Evolutionary conservation across 2,888 invertebrate species (phyloP).

Genomic region (Cantharis flavilabris): DNA sequence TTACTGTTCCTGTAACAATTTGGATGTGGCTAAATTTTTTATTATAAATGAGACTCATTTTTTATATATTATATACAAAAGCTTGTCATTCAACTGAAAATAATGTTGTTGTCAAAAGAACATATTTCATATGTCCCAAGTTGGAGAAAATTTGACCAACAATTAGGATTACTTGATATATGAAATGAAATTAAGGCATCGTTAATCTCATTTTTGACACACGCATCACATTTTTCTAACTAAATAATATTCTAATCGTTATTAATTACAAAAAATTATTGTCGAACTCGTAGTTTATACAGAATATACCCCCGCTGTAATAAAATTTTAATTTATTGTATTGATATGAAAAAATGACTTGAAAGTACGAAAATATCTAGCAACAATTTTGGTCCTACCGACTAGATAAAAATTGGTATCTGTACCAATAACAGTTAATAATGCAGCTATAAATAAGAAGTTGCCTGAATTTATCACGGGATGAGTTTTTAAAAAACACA

Average conservation of each 20-base stretch:
- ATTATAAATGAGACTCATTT: conserved; percentile 9
- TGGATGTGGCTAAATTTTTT: conserved; percentile 11
- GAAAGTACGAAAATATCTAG: not conserved
- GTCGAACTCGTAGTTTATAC: not conserved
- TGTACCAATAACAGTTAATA: not conserved
- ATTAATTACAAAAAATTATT: not conserved
- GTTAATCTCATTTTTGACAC: not conserved
- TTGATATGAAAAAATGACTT: too few species aligned
- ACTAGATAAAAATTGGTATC: not conserved
- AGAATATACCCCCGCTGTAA: not conserved
- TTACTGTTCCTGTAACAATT: conserved; percentile 14
- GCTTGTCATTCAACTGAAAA: conserved; percentile 11
- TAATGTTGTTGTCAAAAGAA: conserved; percentile 13
- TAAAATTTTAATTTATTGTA: not conserved
- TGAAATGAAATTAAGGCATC: not conserved
- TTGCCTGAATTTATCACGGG: not conserved
- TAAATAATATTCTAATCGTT: not conserved
- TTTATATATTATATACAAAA: conserved; percentile 5
- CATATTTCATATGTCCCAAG: conserved; percentile 6
- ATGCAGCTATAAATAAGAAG: not conserved
- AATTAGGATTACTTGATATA: not conserved
- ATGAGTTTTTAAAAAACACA: conserved; percentile 12
- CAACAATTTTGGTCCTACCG: not conserved
- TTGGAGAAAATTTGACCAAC: not conserved
- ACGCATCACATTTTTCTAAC: not conserved